Base-by-base conservation (phyloP, 2,888 invertebrate genomes). In the Atrina japonica region DNA sequence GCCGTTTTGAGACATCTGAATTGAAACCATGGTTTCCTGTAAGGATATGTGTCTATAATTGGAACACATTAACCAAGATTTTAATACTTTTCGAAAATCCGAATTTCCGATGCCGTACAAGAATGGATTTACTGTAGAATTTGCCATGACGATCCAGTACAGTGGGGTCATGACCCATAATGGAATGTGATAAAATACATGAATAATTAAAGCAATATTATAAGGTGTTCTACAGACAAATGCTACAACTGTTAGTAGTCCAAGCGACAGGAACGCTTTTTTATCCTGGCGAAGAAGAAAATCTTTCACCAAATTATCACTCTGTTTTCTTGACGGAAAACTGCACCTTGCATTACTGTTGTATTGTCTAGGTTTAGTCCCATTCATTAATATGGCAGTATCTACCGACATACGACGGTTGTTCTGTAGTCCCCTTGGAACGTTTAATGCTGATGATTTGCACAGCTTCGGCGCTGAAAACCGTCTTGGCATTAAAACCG, bases 161-260 rank as follows among this genome's bases (percentile, higher is more conserved):
- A 79, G 68, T n/a, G 83, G 55, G 21, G 73, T 72, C 9, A 78
- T 58, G 1, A 78, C 18, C 76, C 81, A 80, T 6, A 63, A 50
- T 9, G 83, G 80, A 23, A 85, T 61, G 1, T 61, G 76, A 66
- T 77, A 78, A 55, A 76, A 69, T 16, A 82, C 73, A 53, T 78
- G 67, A 5, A 85, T 52, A 3, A 86, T 71, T 40, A 78, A 73
- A 53, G 81, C 77, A 3, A 84, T 58, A 6, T 78, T 80, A 43
- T 79, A 77, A 0, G 87, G 87, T 16, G 84, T 83, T 85, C 86
- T 86, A 53, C 85, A 87, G 2, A 86, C 53, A 6, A 84, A 80
- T 30, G 84, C 83, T 23, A 82, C 81, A 6, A 83, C 67, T 6
- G 86, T 83, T 40, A 87, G 76, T 30, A 87, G 61, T 3, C 83